phyloP scores from a whole-genome alignment of 2,797 vertebrate species.

The Lepus townsendii region DNA sequence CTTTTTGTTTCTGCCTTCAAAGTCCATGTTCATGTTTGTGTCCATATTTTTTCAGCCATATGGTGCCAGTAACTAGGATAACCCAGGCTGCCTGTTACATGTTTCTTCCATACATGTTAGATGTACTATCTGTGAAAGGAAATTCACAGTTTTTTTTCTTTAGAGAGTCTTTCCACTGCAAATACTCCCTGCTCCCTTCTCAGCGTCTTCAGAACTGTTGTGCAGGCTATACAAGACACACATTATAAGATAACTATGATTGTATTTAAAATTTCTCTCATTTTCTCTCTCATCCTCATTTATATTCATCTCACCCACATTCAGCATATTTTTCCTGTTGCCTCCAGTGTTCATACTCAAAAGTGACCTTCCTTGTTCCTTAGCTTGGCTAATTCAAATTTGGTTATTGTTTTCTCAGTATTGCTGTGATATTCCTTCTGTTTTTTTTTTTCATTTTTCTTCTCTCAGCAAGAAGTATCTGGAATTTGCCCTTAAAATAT shows the following conservation, averaged over 20 bases:
- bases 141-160: background rate
- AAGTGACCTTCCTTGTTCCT: background rate
- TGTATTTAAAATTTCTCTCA: background rate
- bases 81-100: background rate
- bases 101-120: background rate
- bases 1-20: background rate
- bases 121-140: background rate
- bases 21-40: background rate
- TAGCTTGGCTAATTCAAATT: background rate
- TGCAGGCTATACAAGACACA: background rate
- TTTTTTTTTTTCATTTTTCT: background rate
- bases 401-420: background rate
- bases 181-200: background rate
- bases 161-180: background rate
- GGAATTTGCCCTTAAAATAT: background rate
- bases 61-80: background rate
- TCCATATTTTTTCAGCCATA: background rate
- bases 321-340: conserved; percentile 5
- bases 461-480: conserved; percentile 47
- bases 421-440: background rate
- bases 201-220: background rate
- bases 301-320: background rate
- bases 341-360: background rate
- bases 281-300: background rate
- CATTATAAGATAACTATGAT: background rate